Percentiles rank a stretch among this genome's conserved stretches.
Evolutionary conservation across 1,140 invertebrate species (phyloP).

Genomic region (Rhizoglyphus robini): DNA sequence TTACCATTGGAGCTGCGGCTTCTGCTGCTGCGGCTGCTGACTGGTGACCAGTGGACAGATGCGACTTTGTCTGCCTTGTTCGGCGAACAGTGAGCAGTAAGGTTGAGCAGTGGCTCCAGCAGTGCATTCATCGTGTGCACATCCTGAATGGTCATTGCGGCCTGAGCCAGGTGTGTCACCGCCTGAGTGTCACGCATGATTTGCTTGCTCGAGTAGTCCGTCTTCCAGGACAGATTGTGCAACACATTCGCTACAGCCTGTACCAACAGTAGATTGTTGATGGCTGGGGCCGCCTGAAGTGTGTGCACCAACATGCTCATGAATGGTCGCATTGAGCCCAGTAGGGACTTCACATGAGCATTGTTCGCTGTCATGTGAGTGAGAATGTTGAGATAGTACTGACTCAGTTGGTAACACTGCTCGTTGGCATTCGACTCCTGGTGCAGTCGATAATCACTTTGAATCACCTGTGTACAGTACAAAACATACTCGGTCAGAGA

Average conservation of each 20-base stretch:
- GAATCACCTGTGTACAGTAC: constrained; percentile 36
- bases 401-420: constrained; percentile 69
- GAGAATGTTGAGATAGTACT: constrained; percentile 90
- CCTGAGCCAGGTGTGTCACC: constrained; percentile 50
- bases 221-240: constrained; percentile 89
- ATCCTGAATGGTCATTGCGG: constrained; percentile 75
- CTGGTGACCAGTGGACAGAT: too few relatives aligned
- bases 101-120: constrained; percentile 86
- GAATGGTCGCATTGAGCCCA: constrained; percentile 79
- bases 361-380: constrained; percentile 94
- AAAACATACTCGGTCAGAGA: constrained; percentile 6
- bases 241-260: constrained; percentile 87
- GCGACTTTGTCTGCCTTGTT: constrained; percentile 89
- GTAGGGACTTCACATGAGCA: constrained; percentile 78
- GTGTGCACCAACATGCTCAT: constrained; percentile 79
- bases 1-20: too few relatives aligned
- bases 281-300: constrained; percentile 39
- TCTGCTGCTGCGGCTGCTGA: too few relatives aligned
- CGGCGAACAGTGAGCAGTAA: constrained; percentile 82
- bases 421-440: constrained; percentile 53
- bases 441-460: constrained; percentile 60
- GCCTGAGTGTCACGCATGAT: constrained; percentile 75
- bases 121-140: constrained; percentile 89
- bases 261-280: constrained; percentile 45
- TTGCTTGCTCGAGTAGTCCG: constrained; percentile 76